phyloP scores from a whole-genome alignment of 2,797 vertebrate species.

The Delichon dasypus region DNA sequence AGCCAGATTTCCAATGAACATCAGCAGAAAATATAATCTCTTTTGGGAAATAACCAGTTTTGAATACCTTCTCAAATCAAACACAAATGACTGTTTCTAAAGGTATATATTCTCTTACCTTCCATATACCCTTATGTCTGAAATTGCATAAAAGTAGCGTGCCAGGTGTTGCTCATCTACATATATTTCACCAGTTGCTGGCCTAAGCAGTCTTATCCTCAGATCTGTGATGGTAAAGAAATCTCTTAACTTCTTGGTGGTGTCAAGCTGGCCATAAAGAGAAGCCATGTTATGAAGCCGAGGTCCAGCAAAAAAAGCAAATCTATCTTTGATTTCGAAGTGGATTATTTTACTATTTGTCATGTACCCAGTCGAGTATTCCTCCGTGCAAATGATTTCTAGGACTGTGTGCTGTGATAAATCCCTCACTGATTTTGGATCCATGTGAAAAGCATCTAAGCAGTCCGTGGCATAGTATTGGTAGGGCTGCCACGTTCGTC shows the following conservation, averaged over 20 bases:
- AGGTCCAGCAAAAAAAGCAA: slow-evolving; percentile 95
- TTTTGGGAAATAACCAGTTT: background rate
- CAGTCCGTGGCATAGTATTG: slow-evolving; percentile 98
- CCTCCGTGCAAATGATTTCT: slow-evolving; percentile 99
- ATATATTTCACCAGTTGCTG: slow-evolving; percentile 93
- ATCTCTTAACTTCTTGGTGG: slow-evolving; percentile 96
- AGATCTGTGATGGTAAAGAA: slow-evolving; percentile 99
- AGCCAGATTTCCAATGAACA: background rate
- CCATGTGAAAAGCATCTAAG: slow-evolving; percentile 97
- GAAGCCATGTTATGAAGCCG: slow-evolving; percentile 97
- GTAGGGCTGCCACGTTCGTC: slow-evolving; percentile 95
- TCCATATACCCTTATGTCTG: slow-evolving; percentile 96
- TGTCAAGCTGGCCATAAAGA: slow-evolving; percentile 96
- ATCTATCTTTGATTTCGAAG: slow-evolving; percentile 98
- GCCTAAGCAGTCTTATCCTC: slow-evolving; percentile 90
- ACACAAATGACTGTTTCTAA: background rate
- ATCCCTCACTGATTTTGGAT: slow-evolving; percentile 93
- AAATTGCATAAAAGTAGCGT: slow-evolving; percentile 98
- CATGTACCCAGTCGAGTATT: slow-evolving; percentile 94
- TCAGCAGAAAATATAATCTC: background rate
- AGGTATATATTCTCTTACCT: slow-evolving; percentile 83
- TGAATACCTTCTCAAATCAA: background rate
- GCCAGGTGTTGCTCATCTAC: slow-evolving; percentile 93
- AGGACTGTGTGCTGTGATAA: slow-evolving; percentile 91
- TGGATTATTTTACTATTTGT: slow-evolving; percentile 96